Evolutionary conservation across 2,888 invertebrate genomes (phyloP).

Genomic region (Sussaba pulchella): DNA sequence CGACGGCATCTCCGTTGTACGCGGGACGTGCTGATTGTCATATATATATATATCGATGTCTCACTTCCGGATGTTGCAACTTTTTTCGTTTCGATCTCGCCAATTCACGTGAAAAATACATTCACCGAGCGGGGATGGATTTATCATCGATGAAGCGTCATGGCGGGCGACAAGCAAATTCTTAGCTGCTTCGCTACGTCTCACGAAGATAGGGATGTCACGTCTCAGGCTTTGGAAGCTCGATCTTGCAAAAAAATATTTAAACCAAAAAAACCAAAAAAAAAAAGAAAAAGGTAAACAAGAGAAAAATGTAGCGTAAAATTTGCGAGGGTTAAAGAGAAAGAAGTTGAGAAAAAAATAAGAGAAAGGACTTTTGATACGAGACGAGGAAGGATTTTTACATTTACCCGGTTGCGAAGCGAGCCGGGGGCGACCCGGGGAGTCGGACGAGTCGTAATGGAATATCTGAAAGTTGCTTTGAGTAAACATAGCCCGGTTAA

Average conservation of each 20-base stretch:
- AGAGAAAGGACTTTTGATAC: conserved; percentile 52
- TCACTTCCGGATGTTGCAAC: conserved; percentile 64
- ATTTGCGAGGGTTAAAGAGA: conserved; percentile 7
- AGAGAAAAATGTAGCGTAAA: background rate
- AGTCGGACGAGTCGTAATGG: conserved; percentile 72
- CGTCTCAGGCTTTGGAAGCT: background rate
- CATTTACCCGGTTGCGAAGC: conserved; percentile 60
- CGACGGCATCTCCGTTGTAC: too few species aligned
- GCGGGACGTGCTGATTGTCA: too few species aligned
- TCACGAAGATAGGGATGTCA: conserved; percentile 22
- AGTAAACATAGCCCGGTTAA: conserved; percentile 70
- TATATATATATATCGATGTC: conserved; percentile 50
- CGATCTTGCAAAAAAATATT: background rate
- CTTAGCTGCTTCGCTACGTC: conserved; percentile 6
- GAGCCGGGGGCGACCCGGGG: conserved; percentile 15
- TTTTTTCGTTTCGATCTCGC: conserved; percentile 66
- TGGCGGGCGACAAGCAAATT: too few species aligned
- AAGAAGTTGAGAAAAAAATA: conserved; percentile 39
- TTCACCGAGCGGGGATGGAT: conserved; percentile 26
- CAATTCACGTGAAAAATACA: conserved; percentile 48
- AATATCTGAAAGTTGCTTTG: conserved; percentile 74
- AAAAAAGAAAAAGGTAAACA: conserved; percentile 17
- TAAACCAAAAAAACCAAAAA: background rate
- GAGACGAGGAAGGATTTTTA: conserved; percentile 65
- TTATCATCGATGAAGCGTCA: too few species aligned